These are phyloP conservation scores for Mus pahari DNA, from an alignment of 2,113 vertebrate species.

Conservation along the genomic window DNA sequence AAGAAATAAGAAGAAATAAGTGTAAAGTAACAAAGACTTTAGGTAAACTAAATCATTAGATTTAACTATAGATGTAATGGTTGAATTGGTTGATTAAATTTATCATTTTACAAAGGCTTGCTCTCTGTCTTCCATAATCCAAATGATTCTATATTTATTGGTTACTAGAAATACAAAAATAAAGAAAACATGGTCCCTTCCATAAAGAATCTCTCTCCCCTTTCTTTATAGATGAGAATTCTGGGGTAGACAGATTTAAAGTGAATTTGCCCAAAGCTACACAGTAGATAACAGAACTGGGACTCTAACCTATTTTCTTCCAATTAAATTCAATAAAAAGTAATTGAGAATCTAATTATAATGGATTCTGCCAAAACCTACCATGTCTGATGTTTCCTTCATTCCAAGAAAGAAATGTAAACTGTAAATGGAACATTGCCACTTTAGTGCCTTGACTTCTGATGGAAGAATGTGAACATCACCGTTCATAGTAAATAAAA, in stretches of 20 bases:
- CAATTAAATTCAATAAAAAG: slow-evolving; percentile 39
- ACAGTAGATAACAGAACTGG: neutral
- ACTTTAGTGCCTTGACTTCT: neutral
- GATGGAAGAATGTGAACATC: neutral
- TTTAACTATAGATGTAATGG: slow-evolving; percentile 17
- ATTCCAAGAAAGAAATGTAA: slow-evolving; percentile 11
- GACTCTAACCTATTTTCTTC: slow-evolving; percentile 50
- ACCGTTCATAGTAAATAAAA: slow-evolving; percentile 7
- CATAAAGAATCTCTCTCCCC: neutral
- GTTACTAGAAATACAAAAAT: neutral
- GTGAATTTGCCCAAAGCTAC: slow-evolving; percentile 21
- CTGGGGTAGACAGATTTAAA: neutral
- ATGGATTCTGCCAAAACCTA: neutral
- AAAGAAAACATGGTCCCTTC: neutral
- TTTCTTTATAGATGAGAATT: slow-evolving; percentile 24
- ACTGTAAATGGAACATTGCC: neutral
- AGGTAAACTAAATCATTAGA: neutral
- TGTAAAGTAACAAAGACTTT: neutral
- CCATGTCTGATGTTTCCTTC: neutral
- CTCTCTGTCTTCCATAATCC: neutral
- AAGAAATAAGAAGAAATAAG: neutral
- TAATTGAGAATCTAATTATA: slow-evolving; percentile 15
- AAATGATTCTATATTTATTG: neutral
- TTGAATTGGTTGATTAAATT: slow-evolving; percentile 3
- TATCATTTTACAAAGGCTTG: neutral